Evolutionary conservation across 2,888 invertebrate species (phyloP).

Genomic region (Enoplolaimus lenunculus): DNA sequence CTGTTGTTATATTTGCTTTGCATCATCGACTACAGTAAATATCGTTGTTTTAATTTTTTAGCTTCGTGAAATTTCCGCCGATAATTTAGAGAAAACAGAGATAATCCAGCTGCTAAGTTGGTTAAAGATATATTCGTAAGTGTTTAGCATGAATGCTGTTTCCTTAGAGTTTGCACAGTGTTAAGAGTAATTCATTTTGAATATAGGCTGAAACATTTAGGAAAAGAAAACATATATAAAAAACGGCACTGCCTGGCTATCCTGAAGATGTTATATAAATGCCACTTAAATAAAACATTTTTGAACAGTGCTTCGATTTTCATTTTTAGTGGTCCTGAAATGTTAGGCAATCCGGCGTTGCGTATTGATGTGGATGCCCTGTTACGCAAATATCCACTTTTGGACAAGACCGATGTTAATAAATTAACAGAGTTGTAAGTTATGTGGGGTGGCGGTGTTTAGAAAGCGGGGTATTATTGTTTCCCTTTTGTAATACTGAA

Average conservation of each 20-base stretch:
- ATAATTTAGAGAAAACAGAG: slow-evolving; percentile 84
- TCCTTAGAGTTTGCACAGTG: too few relatives aligned
- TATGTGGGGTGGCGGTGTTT: too few relatives aligned
- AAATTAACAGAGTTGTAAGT: slow-evolving; percentile 63
- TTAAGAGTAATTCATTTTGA: too few relatives aligned
- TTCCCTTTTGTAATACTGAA: too few relatives aligned
- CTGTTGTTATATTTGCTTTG: too few relatives aligned
- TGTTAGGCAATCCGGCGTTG: slow-evolving; percentile 74
- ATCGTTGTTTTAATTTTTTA: slow-evolving; percentile 34
- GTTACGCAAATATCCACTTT: slow-evolving; percentile 52
- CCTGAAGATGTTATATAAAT: too few relatives aligned
- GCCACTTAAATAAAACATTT: too few relatives aligned
- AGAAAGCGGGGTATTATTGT: too few relatives aligned
- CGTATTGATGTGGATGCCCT: slow-evolving; percentile 52
- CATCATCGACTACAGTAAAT: too few relatives aligned
- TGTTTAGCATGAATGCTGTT: too few relatives aligned
- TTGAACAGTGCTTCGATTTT: background rate
- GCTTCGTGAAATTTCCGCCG: slow-evolving; percentile 72
- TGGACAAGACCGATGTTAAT: slow-evolving; percentile 59
- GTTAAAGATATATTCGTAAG: slow-evolving; percentile 67
- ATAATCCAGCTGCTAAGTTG: slow-evolving; percentile 83
- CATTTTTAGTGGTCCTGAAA: slow-evolving; percentile 54
- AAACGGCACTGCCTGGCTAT: too few relatives aligned
- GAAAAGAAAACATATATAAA: too few relatives aligned
- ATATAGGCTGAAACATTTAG: background rate